Base-by-base conservation (phyloP, 2,113 vertebrate species). In the Cheirogaleus medius region DNA sequence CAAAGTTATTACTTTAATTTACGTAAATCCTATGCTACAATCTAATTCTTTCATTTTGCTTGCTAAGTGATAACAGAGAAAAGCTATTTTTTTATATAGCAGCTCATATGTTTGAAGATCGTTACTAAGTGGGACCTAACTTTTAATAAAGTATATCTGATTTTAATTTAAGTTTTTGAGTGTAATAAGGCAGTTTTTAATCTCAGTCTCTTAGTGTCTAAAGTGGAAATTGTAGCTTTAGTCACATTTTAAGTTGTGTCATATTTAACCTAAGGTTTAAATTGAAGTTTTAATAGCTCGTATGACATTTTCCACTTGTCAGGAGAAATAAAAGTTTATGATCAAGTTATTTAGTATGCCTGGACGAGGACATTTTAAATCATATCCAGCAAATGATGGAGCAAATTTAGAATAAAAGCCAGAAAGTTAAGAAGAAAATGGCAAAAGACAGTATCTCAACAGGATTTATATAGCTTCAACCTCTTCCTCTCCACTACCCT, bases 301-400 rank as follows among this genome's bases (percentile, higher is more conserved):
- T 87, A 23, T 97, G 97, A 95, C 97, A 97, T 98, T 98, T 97
- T 97, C 91, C 25, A 91, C 89, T 91, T 97, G 91, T 97, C 96
- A 84, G 39, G 90, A 95, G 95, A 91, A 95, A 96, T 97, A 87
- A 90, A 97, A 74, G 37, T 96, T 95, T 97, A 97, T 91, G 85
- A 88, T 60, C 83, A 80, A 66, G 58, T 91, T 97, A 97, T 93
- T 95, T 95, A 88, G 80, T 87, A 84, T 93, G 90, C 63, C 78
- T 93, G 42, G 81, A 27, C 56, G n/a, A 69, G 68, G n/a, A 54
- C 39, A 54, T 86, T 91, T 93, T 87, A 52, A 90, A 90, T 96
- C 44, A 68, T 83, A 76, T 49, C 47, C 14, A 69, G 34, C 89
- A 81, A 97, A 90, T 69, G 42, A 69, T 93, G 76, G 25, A 49